These are phyloP conservation scores for Hyppa rectilinea DNA, from an alignment of 2,888 invertebrate species.

Conservation along the genomic window DNA sequence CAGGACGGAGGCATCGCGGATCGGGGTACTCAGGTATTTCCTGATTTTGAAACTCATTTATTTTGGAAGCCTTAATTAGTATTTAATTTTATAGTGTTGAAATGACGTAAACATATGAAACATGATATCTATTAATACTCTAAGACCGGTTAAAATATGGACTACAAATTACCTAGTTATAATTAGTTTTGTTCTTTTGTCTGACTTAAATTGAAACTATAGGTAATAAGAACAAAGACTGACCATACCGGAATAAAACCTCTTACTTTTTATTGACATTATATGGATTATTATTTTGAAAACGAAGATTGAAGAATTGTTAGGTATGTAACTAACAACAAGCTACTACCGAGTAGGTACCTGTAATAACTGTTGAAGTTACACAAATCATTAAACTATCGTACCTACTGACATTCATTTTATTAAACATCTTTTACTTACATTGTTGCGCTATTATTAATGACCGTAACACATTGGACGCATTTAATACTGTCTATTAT, in stretches of 20 bases:
- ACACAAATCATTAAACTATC: neutral
- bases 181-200: neutral
- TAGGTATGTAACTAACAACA: neutral
- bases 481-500: neutral
- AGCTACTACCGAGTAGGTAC: neutral
- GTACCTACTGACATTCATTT: neutral
- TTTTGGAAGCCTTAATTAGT: conserved; percentile 19
- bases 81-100: conserved; percentile 8
- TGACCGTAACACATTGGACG: too few relatives aligned
- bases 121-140: conserved; percentile 4
- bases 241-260: neutral
- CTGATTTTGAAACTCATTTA: too few relatives aligned
- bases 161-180: conserved; percentile 11
- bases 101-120: conserved; percentile 22
- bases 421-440: neutral
- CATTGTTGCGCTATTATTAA: neutral
- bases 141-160: neutral
- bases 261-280: neutral
- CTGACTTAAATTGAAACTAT: neutral
- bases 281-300: neutral
- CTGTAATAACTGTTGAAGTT: neutral
- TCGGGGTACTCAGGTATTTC: too few relatives aligned
- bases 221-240: neutral
- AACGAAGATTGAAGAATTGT: neutral
- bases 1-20: too few relatives aligned